Evolutionary conservation across 2,113 vertebrate genomes (phyloP).

Genomic region (Rhinolophus sinicus): DNA sequence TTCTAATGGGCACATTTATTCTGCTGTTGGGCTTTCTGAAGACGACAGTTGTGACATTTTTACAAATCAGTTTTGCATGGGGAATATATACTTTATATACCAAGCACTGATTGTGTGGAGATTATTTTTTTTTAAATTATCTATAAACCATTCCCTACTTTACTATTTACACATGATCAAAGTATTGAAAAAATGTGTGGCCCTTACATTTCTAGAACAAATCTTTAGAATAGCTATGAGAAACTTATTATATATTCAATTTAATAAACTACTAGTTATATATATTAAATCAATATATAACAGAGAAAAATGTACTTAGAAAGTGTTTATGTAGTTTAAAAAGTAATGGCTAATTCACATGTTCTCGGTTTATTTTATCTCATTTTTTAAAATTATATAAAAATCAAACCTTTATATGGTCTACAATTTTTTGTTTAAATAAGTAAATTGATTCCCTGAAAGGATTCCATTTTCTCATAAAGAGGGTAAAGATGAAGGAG

Average conservation of each 20-base stretch:
- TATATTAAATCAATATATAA: background rate
- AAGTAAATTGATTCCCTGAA: background rate
- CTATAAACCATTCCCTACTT: background rate
- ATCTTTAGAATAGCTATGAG: background rate
- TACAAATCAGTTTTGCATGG: background rate
- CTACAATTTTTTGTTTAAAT: background rate
- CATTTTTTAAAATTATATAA: background rate
- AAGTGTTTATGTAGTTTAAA: background rate
- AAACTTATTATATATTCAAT: background rate
- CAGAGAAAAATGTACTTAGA: background rate
- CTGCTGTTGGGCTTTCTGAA: slow-evolving; percentile 34
- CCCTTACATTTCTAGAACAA: background rate
- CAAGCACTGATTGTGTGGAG: background rate
- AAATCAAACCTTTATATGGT: background rate
- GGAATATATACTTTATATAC: background rate
- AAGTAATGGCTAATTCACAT: background rate
- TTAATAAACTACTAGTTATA: background rate
- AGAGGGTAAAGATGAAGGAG: background rate
- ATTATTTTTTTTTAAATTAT: background rate
- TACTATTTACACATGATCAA: background rate
- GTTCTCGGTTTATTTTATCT: background rate
- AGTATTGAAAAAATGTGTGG: background rate
- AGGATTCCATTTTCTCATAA: background rate
- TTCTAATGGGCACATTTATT: slow-evolving; percentile 36
- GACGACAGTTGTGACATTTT: background rate